Evolutionary conservation across 2,113 vertebrate genomes (phyloP).

Genomic region (Oreotrochilus melanogaster): DNA sequence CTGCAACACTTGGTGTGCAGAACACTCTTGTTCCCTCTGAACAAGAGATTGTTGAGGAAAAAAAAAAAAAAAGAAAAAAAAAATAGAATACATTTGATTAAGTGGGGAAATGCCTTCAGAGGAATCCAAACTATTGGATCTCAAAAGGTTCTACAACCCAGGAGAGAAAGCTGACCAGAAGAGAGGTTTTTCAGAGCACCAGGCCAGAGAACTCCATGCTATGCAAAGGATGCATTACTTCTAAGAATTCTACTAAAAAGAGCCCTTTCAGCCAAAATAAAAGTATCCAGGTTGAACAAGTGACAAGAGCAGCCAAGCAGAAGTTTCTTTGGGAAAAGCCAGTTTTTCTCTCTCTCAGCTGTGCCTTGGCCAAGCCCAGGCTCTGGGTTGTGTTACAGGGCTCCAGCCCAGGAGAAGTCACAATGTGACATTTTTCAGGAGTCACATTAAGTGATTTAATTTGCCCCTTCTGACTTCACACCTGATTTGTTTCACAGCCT

Average conservation of each 20-base stretch:
- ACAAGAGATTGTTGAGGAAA: too few species aligned
- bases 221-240: neutral
- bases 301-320: neutral
- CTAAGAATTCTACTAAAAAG: neutral
- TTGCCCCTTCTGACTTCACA: neutral
- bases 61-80: neutral
- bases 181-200: rapidly evolving
- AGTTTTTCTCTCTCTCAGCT: rapidly evolving
- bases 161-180: neutral
- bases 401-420: neutral
- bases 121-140: neutral
- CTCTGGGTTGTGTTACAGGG: rapidly evolving
- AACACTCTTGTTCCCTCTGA: too few species aligned
- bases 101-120: neutral
- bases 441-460: neutral
- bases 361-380: neutral
- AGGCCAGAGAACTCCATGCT: neutral
- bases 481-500: neutral
- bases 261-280: neutral
- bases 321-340: neutral
- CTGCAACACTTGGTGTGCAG: neutral
- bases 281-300: rapidly evolving
- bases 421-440: neutral
- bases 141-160: neutral
- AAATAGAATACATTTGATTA: neutral